Conservation (phyloP, 2,113 vertebrate genomes). For the Neolamprologus fasciatus region DNA sequence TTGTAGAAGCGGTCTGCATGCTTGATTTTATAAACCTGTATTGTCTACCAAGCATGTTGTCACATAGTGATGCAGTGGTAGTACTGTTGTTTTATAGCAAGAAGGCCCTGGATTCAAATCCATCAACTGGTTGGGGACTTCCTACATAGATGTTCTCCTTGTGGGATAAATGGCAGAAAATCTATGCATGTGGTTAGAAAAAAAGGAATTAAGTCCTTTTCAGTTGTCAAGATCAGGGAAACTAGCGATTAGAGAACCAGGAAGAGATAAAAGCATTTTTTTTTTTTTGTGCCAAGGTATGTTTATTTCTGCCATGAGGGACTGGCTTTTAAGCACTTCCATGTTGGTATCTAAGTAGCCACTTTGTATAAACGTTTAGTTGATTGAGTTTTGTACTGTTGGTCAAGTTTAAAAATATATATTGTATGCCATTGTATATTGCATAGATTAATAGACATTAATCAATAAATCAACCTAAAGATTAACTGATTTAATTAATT, state of each 20-base stretch:
- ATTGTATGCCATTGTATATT: background rate
- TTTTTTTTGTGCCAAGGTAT: background rate
- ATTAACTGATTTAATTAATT: background rate
- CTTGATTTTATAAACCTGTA: background rate
- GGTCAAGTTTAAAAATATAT: background rate
- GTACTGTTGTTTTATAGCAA: background rate
- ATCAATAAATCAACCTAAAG: background rate
- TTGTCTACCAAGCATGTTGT: background rate
- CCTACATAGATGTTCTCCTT: background rate
- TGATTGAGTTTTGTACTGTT: background rate
- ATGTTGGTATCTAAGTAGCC: background rate
- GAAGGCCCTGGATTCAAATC: background rate
- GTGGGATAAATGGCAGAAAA: background rate
- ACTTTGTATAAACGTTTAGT: background rate
- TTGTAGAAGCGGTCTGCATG: background rate
- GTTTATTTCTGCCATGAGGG: background rate
- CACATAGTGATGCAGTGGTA: background rate
- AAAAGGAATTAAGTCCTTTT: background rate
- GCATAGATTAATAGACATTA: background rate
- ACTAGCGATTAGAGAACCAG: background rate
- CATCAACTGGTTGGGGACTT: background rate
- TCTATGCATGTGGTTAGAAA: background rate
- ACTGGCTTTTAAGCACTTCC: background rate
- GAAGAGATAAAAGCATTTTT: background rate
- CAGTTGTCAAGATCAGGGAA: background rate